Conservation (phyloP, 2,113 vertebrate genomes). For the Chlorocebus sabaeus region DNA sequence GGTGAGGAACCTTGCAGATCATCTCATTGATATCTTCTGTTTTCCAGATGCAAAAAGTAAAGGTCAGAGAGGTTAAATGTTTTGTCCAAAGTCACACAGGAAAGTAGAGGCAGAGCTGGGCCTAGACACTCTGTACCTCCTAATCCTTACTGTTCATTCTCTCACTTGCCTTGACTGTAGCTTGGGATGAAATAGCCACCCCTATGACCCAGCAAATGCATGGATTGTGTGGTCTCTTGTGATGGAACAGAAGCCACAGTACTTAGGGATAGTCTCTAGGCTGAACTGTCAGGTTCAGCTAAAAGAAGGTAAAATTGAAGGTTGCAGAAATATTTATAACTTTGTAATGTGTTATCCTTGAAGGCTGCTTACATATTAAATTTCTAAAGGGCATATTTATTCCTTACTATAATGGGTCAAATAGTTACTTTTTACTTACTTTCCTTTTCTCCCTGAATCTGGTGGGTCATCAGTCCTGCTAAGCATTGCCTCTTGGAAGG, state of each 20-base stretch:
- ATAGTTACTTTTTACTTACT: background rate
- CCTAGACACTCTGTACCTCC: background rate
- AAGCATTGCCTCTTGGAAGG: background rate
- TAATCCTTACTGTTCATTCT: background rate
- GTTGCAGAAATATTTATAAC: background rate
- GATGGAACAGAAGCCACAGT: background rate
- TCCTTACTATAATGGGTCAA: background rate
- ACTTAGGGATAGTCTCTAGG: background rate
- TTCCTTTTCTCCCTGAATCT: slow-evolving; percentile 1
- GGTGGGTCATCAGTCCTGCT: background rate
- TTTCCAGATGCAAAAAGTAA: background rate
- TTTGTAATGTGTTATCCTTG: background rate
- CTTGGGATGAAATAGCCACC: background rate
- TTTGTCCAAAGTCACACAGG: slow-evolving; percentile 4
- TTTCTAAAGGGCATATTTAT: background rate
- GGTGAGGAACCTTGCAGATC: background rate
- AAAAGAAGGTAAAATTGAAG: background rate
- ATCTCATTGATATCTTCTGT: background rate
- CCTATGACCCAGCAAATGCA: background rate
- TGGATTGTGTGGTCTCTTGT: background rate
- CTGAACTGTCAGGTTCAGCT: background rate
- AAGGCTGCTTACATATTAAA: background rate
- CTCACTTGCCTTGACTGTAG: background rate
- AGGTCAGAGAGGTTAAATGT: background rate
- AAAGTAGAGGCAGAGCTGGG: background rate